phyloP scores from a whole-genome alignment of 2,888 invertebrate species.

The Pristionchus fissidentatus region DNA sequence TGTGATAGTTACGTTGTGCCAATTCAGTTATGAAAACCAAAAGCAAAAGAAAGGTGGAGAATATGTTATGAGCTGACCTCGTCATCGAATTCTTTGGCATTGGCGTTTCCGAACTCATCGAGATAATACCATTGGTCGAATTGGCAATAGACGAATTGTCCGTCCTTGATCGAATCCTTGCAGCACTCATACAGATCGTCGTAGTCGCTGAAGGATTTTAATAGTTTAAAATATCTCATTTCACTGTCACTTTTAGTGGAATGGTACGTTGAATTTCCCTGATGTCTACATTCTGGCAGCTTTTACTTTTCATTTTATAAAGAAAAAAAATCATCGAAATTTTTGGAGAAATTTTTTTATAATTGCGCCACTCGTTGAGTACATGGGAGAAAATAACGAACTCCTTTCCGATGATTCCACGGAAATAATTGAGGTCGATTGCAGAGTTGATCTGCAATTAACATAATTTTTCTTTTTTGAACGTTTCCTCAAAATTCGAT shows the following conservation, averaged over 20 bases:
- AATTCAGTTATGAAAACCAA: not conserved
- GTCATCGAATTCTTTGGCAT: constrained; percentile 52
- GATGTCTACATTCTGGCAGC: no score
- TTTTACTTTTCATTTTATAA: no score
- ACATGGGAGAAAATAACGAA: constrained; percentile 39
- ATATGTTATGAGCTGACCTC: not conserved
- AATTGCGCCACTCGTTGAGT: not conserved
- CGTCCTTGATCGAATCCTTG: constrained; percentile 52
- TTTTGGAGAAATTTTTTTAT: not conserved
- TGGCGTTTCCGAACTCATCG: constrained; percentile 67
- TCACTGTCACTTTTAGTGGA: not conserved
- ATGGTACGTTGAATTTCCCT: no score
- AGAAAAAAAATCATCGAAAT: no score
- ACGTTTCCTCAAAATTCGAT: not conserved
- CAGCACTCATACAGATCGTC: constrained; percentile 62
- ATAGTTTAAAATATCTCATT: not conserved
- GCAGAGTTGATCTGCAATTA: constrained; percentile 60
- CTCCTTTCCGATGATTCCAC: constrained; percentile 66
- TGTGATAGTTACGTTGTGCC: no score
- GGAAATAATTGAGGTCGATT: constrained; percentile 65
- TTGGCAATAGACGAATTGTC: constrained; percentile 58
- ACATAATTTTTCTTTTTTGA: not conserved
- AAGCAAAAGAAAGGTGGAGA: not conserved
- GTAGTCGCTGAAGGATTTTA: constrained; percentile 55
- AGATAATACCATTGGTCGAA: constrained; percentile 62